These are phyloP conservation scores for Melanerpes formicivorus DNA, from an alignment of 2,113 vertebrate species.

Conservation along the genomic window DNA sequence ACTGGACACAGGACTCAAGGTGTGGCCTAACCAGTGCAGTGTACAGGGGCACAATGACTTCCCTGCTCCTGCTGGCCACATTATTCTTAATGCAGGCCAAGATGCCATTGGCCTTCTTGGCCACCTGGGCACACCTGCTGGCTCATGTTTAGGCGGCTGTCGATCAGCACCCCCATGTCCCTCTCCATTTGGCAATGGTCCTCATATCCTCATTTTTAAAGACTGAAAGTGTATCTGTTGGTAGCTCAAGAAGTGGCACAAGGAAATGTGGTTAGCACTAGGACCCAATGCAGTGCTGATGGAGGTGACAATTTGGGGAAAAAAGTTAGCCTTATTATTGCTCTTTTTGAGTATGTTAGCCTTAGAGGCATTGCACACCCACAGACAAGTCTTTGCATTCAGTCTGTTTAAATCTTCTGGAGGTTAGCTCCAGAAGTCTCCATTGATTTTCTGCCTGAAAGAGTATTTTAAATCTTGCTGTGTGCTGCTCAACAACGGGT, in stretches of 20 bases:
- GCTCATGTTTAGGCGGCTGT: no score
- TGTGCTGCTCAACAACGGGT: neutral
- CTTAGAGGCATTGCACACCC: neutral
- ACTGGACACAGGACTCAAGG: no score
- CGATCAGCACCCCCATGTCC: no score
- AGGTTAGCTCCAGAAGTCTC: neutral
- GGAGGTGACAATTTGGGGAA: neutral
- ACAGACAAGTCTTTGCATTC: neutral
- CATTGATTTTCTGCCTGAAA: neutral
- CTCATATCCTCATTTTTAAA: conserved; percentile 1
- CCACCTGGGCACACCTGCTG: no score
- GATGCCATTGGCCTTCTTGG: no score
- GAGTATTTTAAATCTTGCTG: neutral
- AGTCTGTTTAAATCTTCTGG: neutral
- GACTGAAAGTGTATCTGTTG: neutral
- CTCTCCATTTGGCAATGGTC: neutral
- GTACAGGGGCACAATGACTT: no score
- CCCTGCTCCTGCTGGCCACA: no score
- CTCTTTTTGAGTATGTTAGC: neutral
- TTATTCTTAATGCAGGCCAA: no score
- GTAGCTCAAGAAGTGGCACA: neutral
- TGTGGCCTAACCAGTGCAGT: no score
- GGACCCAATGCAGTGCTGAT: neutral
- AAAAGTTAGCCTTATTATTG: neutral
- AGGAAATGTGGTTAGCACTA: neutral